Base-by-base conservation (phyloP, 1,140 invertebrate species). In the Bicyclus anynana region DNA sequence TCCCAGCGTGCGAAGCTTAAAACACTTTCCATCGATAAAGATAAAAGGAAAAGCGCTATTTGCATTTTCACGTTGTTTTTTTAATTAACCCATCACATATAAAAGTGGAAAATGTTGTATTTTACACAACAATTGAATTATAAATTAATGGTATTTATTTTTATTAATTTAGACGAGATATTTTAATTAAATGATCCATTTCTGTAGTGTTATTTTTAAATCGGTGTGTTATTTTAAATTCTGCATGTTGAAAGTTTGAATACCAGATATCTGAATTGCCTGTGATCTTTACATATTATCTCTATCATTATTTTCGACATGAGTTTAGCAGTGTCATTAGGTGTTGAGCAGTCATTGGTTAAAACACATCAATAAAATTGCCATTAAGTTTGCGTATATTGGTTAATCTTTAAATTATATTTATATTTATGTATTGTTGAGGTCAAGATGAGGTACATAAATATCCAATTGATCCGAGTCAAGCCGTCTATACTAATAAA, bases 21-120 rank as follows among this genome's bases (percentile, higher is more conserved):
- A 47, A 37, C 40, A 37, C 40, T 50, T 57, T 37, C 26, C n/a
- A 47, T 44, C 55, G 26, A 57, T 57, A 51, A 50, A 57, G 55
- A 57, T 57, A 57, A 57, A 57, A 51, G 47, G 37, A n/a, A 12
- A 12, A 33, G 10, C 3, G 29, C 29, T 12, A 33, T 33, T 33
- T 33, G 29, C 29, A 33, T 33, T 12, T 33, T 33, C 12, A 33
- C 29, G 9, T 33, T 33, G 7, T 33, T 33, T 12, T 33, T 33
- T 33, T 12, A 33, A 33, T 33, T 10, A 33, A 33, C 12, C 3
- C 29, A 12, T 33, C 10, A 12, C 5, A 7, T 5, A 7, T 29
- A 12, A 1, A 33, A 33, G 29, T n/a, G 7, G 2, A 2, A 6
- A 33, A 33, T 33, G 29, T 4, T 33, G 29, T 33, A 3, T 6